phyloP scores from a whole-genome alignment of 2,888 invertebrate genomes.

The Latheticus oryzae region DNA sequence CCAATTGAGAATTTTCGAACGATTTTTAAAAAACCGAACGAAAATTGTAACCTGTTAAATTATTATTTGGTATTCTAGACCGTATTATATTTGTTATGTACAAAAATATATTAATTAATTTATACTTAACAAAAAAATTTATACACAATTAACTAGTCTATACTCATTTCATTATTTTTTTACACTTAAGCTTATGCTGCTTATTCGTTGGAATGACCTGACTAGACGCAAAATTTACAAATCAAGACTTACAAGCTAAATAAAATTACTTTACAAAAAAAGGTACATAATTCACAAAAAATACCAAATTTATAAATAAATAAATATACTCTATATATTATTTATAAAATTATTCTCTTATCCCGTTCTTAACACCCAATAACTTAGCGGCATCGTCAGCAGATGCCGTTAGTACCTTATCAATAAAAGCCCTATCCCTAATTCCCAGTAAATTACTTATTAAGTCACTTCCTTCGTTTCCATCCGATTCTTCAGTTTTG shows the following conservation, averaged over 20 bases:
- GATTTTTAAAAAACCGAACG: constrained; percentile 37
- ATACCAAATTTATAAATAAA: constrained; percentile 36
- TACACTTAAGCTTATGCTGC: constrained; percentile 38
- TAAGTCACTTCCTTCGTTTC: constrained; percentile 76
- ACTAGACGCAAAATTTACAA: constrained; percentile 56
- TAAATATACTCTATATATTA: constrained; percentile 9
- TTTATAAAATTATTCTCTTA: constrained; percentile 50
- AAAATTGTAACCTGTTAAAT: constrained; percentile 48
- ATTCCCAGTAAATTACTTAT: constrained; percentile 92
- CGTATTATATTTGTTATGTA: constrained; percentile 62
- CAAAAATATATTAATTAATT: constrained; percentile 56
- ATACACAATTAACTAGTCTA: constrained; percentile 55
- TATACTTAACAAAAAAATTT: constrained; percentile 43
- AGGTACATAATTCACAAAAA: constrained; percentile 42
- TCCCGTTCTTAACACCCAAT: constrained; percentile 78
- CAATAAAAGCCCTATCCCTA: constrained; percentile 85
- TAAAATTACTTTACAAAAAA: constrained; percentile 29
- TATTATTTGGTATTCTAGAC: constrained; percentile 66
- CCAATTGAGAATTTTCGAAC: constrained; percentile 32
- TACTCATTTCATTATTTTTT: constrained; percentile 50
- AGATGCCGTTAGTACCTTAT: constrained; percentile 84
- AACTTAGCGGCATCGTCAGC: constrained; percentile 89
- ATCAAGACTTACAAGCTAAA: constrained; percentile 13
- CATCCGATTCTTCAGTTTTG: constrained; percentile 67
- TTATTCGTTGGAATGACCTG: constrained; percentile 61